Base-by-base conservation (phyloP, 1,140 invertebrate genomes). In the Asobara japonica region DNA sequence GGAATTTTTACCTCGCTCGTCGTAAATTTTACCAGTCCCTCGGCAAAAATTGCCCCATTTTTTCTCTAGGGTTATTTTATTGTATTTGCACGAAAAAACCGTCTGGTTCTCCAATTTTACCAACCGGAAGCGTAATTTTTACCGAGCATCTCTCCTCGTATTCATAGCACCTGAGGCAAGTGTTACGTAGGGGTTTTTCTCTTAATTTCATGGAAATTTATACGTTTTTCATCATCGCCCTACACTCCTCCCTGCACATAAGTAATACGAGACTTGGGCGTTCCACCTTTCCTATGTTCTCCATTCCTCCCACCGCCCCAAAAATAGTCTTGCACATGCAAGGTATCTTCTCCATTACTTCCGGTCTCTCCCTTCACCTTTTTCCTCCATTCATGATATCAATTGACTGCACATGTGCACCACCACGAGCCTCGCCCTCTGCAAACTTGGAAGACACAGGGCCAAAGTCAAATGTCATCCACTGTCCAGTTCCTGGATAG, bases 281-380 rank as follows among this genome's bases (percentile, higher is more conserved):
- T 30, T 56, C 45, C 45, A 68, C 38, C 41, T 45, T 27, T 67
- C 29, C 65, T 67, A 27, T 68, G 45, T 68, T 29, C 16, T 45
- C 36, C 36, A 16, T 16, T 5, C 41, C n/a, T 41, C 41, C n/a
- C 18, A 45, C 8, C 41, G 41, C 41, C 41, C n/a, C 41, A 45
- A 45, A 51, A 67, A 51, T 67, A 31, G 41, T 45, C 25, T 25
- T 31, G 31, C 61, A 68, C 56, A 56, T 68, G 16, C 56, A 25
- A 22, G 68, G 62, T 33, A 65, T 33, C 33, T 36, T 45, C 48
- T 62, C 62, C 31, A 69, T 69, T 69, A 69, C 68, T 41, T 68
- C 45, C 16, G 10, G 18, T 18, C 7, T 45, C 41, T 1, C 7
- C 41, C 41, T 45, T 16, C 41, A 45, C 41, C 41, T 45, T 45